phyloP scores from a whole-genome alignment of 2,113 vertebrate genomes.

The Pedionomus torquatus region DNA sequence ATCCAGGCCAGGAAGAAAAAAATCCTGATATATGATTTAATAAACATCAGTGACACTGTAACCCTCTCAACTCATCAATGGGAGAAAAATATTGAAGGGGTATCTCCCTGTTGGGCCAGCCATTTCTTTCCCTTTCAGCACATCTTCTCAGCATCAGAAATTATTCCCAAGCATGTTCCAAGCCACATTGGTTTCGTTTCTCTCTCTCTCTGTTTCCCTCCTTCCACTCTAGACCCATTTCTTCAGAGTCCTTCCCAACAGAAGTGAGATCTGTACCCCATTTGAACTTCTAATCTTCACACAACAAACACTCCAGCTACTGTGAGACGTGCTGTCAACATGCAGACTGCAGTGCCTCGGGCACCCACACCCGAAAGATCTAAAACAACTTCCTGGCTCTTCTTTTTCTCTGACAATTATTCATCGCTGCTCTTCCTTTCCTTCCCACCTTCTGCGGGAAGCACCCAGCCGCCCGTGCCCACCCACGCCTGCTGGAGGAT shows the following conservation, averaged over 20 bases:
- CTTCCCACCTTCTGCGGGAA: neutral
- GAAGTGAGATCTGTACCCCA: neutral
- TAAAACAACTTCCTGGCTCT: neutral
- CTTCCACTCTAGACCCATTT: neutral
- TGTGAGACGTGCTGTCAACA: neutral
- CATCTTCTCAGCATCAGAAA: neutral
- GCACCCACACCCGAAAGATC: neutral
- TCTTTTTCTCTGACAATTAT: neutral
- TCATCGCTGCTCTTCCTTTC: neutral
- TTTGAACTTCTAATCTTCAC: constrained; percentile 16
- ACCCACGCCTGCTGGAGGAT: neutral
- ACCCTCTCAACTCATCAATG: neutral
- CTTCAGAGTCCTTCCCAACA: neutral
- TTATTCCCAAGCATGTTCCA: neutral
- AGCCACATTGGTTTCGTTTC: neutral
- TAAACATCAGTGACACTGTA: neutral
- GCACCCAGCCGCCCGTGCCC: neutral
- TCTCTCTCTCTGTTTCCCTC: neutral
- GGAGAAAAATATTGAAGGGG: neutral
- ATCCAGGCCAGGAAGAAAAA: neutral
- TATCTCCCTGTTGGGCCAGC: neutral
- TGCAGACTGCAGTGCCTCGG: neutral
- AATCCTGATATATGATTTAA: neutral
- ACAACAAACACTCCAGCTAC: constrained; percentile 7
- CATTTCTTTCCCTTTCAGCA: constrained; percentile 29